phyloP scores from a whole-genome alignment of 2,888 invertebrate species.

The Hirtodrosophila alboralis region DNA sequence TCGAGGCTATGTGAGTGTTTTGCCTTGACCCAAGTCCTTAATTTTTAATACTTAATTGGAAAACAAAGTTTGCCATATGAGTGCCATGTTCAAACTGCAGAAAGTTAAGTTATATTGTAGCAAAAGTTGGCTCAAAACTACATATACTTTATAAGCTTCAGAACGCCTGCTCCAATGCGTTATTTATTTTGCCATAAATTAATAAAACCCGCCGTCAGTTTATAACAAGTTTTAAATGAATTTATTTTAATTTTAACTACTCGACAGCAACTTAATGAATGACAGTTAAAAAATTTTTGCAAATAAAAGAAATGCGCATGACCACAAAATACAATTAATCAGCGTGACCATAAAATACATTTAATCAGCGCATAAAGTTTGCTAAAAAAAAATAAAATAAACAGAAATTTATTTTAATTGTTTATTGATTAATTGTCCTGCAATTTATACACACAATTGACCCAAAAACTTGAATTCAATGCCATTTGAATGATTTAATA shows the following conservation, averaged over 20 bases:
- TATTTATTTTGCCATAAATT: too few relatives aligned
- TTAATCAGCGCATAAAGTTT: constrained; percentile 10
- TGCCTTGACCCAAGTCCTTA: too few relatives aligned
- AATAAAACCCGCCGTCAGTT: too few relatives aligned
- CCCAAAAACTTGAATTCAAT: constrained; percentile 2
- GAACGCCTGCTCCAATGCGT: too few relatives aligned
- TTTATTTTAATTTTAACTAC: background rate
- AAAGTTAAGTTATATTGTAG: too few relatives aligned
- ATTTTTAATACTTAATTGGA: too few relatives aligned
- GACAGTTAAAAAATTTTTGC: constrained; percentile 1
- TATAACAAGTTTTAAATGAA: too few relatives aligned
- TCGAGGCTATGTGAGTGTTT: too few relatives aligned
- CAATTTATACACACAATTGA: constrained; percentile 1
- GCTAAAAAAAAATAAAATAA: constrained; percentile 3
- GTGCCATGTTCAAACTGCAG: too few relatives aligned
- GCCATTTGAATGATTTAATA: constrained; percentile 49
- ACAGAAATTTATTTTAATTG: constrained; percentile 19
- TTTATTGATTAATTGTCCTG: constrained; percentile 36
- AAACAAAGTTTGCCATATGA: too few relatives aligned
- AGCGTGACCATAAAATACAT: constrained; percentile 7
- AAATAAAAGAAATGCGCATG: background rate
- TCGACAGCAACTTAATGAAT: constrained; percentile 10
- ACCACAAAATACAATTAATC: constrained; percentile 3
- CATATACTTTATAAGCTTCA: too few relatives aligned
- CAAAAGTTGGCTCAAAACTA: too few relatives aligned